Evolutionary conservation across 1,140 invertebrate genomes (phyloP).

Genomic region (Drosophila athabasca): DNA sequence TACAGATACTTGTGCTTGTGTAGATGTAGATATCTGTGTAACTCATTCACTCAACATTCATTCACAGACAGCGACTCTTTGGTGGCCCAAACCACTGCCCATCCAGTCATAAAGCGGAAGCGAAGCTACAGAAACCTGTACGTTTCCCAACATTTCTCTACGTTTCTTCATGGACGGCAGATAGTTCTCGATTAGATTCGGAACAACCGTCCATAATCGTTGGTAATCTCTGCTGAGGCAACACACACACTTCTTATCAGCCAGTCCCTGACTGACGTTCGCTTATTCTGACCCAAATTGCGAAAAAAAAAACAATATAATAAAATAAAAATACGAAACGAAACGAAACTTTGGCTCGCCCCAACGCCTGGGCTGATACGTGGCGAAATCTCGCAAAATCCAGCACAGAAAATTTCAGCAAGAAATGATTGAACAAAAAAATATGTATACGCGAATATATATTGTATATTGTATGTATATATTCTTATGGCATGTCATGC

Average conservation of each 20-base stretch:
- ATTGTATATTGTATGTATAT: slow-evolving; percentile 8
- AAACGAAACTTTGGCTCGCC: slow-evolving; percentile 28
- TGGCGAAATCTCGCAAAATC: slow-evolving; percentile 64
- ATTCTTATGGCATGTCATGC: slow-evolving; percentile 44
- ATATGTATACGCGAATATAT: not conserved
- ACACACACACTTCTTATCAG: slow-evolving; percentile 58
- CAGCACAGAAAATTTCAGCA: slow-evolving; percentile 69
- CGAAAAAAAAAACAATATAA: slow-evolving; percentile 35
- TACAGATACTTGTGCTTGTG: not conserved
- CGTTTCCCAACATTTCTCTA: slow-evolving; percentile 22
- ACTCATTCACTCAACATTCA: slow-evolving; percentile 10
- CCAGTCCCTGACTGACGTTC: slow-evolving; percentile 46
- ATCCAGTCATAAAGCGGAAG: slow-evolving; percentile 29
- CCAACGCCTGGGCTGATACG: slow-evolving; percentile 59
- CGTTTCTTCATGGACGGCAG: slow-evolving; percentile 3
- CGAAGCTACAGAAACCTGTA: not conserved
- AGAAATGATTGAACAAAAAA: slow-evolving; percentile 80
- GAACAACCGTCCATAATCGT: slow-evolving; percentile 38
- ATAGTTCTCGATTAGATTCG: slow-evolving; percentile 50
- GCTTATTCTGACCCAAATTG: slow-evolving; percentile 77
- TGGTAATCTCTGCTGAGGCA: slow-evolving; percentile 26
- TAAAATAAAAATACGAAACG: too few relatives aligned
- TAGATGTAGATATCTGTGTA: not conserved
- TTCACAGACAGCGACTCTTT: slow-evolving; percentile 19
- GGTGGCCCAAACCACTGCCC: too few relatives aligned